Conservation (phyloP, 2,888 invertebrate genomes). For the Thera britannica region DNA sequence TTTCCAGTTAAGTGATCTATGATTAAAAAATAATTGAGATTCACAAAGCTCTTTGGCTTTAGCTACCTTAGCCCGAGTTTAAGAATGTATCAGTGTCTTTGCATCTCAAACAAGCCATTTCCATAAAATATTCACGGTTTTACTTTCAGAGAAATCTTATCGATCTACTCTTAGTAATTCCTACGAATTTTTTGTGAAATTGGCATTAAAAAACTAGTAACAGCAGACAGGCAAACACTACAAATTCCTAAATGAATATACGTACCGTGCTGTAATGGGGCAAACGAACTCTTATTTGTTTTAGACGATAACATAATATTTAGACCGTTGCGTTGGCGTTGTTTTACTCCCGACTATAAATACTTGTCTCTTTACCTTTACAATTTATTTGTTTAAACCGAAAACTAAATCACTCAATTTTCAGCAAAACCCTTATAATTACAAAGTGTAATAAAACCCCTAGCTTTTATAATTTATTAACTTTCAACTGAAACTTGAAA, state of each 20-base stretch:
- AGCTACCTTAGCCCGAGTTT: not conserved
- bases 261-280: too few species aligned
- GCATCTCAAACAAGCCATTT: not conserved
- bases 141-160: not conserved
- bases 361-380: too few species aligned
- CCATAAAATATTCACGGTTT: not conserved
- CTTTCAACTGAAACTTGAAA: not conserved
- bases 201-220: too few species aligned
- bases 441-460: conserved; percentile 16
- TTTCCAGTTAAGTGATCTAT: not conserved
- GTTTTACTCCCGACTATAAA: not conserved
- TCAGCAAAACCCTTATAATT: conserved; percentile 8
- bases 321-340: not conserved
- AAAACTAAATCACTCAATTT: conserved; percentile 8
- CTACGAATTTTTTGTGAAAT: too few species aligned
- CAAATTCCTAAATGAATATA: too few species aligned
- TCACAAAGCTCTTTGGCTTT: not conserved
- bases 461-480: conserved; percentile 3
- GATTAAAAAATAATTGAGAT: not conserved
- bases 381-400: not conserved
- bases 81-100: not conserved
- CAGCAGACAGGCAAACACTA: too few species aligned
- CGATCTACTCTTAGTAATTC: too few species aligned
- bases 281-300: too few species aligned
- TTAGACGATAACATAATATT: too few species aligned